phyloP scores from a whole-genome alignment of 2,113 vertebrate species.

The Guaruba guarouba region DNA sequence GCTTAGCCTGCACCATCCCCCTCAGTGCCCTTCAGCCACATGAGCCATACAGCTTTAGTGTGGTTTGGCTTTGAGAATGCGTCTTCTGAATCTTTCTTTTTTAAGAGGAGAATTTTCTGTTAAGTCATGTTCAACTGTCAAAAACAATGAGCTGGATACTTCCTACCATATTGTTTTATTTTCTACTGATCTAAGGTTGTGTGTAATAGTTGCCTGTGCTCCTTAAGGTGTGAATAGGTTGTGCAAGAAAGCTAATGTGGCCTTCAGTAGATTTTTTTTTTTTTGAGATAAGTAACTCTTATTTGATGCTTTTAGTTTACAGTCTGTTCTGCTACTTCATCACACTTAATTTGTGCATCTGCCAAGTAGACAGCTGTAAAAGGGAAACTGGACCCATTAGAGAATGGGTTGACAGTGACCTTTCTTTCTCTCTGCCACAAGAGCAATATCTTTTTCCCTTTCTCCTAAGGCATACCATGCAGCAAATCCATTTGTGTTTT shows the following conservation, averaged over 20 bases:
- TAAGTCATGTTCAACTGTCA: neutral
- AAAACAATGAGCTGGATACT: neutral
- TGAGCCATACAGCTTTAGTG: neutral
- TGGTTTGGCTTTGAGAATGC: neutral
- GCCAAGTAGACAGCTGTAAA: neutral
- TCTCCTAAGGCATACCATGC: neutral
- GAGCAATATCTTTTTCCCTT: neutral
- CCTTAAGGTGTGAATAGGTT: neutral
- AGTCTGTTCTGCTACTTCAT: slow-evolving; percentile 16
- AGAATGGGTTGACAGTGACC: neutral
- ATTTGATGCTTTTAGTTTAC: slow-evolving; percentile 4
- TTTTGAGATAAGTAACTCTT: neutral
- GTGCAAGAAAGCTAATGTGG: neutral
- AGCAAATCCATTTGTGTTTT: neutral
- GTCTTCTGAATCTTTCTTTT: neutral
- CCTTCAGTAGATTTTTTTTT: neutral
- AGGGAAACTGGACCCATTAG: neutral
- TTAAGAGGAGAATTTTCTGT: neutral
- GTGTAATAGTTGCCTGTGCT: neutral
- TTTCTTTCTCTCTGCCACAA: neutral
- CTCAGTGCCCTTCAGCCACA: neutral
- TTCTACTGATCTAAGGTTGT: neutral
- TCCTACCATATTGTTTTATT: neutral
- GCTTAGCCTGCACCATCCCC: neutral
- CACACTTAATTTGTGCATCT: neutral